phyloP scores from a whole-genome alignment of 2,797 vertebrate genomes.

The Sylvia borin region DNA sequence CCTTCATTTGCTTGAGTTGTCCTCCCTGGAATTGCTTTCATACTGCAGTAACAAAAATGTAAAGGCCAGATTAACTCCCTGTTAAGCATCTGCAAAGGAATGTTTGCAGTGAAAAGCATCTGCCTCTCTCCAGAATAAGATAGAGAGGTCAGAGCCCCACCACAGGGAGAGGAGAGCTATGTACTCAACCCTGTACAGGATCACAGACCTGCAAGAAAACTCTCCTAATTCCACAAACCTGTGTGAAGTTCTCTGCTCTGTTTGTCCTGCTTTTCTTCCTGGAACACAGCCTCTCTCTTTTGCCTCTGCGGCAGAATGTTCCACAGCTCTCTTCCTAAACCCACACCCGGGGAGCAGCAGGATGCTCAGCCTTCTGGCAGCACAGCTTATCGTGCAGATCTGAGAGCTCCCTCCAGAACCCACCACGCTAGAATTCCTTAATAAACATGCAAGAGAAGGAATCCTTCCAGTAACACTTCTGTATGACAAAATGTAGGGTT shows the following conservation, averaged over 20 bases:
- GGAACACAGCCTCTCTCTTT: neutral
- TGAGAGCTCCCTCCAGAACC: neutral
- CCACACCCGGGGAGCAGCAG: neutral
- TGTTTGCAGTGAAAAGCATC: neutral
- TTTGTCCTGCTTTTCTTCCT: neutral
- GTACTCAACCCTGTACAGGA: neutral
- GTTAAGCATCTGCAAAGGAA: neutral
- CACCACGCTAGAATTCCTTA: neutral
- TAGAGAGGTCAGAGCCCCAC: neutral
- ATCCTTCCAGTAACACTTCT: neutral
- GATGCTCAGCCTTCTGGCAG: conserved; percentile 9
- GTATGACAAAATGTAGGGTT: neutral
- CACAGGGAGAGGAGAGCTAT: neutral
- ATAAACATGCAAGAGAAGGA: neutral
- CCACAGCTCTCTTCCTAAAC: neutral
- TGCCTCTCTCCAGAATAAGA: neutral
- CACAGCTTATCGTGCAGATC: neutral
- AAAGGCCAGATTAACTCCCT: neutral
- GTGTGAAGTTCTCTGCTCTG: neutral
- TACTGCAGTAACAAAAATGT: neutral
- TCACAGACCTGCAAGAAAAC: neutral
- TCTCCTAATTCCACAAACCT: neutral
- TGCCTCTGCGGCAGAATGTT: neutral
- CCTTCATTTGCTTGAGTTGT: neutral
- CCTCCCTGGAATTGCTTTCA: neutral